phyloP scores from a whole-genome alignment of 1,140 invertebrate genomes.

The Eurytemora carolleeae region DNA sequence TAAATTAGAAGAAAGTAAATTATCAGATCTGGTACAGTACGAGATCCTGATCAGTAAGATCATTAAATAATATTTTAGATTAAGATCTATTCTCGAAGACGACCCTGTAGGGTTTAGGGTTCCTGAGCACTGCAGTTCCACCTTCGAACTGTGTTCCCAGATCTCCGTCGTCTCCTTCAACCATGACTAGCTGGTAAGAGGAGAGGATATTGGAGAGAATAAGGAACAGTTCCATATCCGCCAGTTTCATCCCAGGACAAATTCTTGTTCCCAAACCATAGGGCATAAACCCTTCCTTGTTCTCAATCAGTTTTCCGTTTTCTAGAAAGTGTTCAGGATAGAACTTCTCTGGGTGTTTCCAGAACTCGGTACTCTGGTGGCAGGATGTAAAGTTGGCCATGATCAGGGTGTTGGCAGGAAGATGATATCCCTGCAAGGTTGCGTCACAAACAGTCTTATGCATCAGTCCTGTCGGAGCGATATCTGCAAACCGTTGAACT shows the following conservation, averaged over 20 bases:
- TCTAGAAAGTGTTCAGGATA: conserved; percentile 47
- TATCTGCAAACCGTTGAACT: conserved; percentile 7
- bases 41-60: no score
- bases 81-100: no score
- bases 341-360: conserved; percentile 44
- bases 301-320: conserved; percentile 32
- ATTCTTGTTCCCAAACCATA: conserved; percentile 47
- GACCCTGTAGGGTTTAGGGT: background rate
- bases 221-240: conserved; percentile 47
- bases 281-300: conserved; percentile 34
- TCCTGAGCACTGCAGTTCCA: background rate
- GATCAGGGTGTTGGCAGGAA: conserved; percentile 3
- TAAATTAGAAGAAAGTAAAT: no score
- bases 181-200: background rate
- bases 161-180: background rate
- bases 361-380: conserved; percentile 22
- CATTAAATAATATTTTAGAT: no score
- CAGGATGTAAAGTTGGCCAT: conserved; percentile 3
- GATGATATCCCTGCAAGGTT: background rate
- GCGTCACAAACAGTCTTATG: conserved; percentile 4
- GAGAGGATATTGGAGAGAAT: conserved; percentile 47
- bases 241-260: conserved; percentile 52
- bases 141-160: background rate
- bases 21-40: no score
- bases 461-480: conserved; percentile 1